Evolutionary conservation across 2,888 invertebrate species (phyloP), one percentile per base, ranked within the genome.

Genomic region (Brachypterus glaber): DNA sequence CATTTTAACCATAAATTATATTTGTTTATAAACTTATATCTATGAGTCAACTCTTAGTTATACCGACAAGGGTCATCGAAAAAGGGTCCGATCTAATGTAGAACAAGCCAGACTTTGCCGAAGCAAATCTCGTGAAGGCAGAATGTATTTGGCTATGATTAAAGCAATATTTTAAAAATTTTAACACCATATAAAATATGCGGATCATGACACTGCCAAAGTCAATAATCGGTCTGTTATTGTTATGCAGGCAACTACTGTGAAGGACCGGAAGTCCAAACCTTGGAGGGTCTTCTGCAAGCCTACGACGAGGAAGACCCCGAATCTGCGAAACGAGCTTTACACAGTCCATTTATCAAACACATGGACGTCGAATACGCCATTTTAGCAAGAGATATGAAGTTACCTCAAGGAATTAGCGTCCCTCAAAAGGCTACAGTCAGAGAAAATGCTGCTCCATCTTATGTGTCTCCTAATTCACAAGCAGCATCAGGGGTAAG

Each of bases 361-460:
- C 85, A 85, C 60, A 89, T 92, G 90, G 92, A 92, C 62, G 82
- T 90, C 4, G 92, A 92, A 60, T 91, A 89, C 59, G 75, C 89
- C 0, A 74, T 84, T 56, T 66, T 84, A 43, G 81, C 83, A 4
- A 67, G 80, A 48, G 77, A 77, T 53, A 68, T 84, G 62, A 77
- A 77, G 17, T 60, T 83, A 45, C 82, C 82, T 0, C 72, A 77
- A 45, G 77, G 76, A 33, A 58, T 66, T 13, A 61, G 71, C 34
- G 65, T 68, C 34, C 70, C 73, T 1, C 75, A 77, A 2, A 76
- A 73, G 45, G 47, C 43, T 7, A 46, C 35, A 8, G 43, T 50
- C 18, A 42, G 45, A 32, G 48, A 48, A 58, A 81, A 82, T 59
- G 83, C 83, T 4, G 79, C 82, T 4, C 75, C 82, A 1, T 76